Base-by-base conservation (phyloP, 1,140 invertebrate species). In the Drosophila tani region DNA sequence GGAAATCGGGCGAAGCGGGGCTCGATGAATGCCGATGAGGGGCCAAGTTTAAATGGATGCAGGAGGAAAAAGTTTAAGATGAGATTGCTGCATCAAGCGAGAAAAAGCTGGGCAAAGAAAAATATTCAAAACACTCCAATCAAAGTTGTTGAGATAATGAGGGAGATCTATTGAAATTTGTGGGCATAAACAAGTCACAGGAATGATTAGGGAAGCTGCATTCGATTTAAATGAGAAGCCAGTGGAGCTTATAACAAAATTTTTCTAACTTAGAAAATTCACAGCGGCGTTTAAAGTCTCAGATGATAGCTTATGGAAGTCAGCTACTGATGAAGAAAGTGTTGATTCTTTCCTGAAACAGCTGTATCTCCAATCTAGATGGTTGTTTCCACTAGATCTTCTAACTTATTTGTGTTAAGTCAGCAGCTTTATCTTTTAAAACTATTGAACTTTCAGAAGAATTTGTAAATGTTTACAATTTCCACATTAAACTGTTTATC, bases 71-170 rank as follows among this genome's bases (percentile, higher is more conserved):
- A 64, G 47, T 81, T 81, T 55, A 56, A 75, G 64, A 75, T 81
- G 79, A 69, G 71, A 76, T 78, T 81, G 65, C 79, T 81, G 62
- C 75, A 56, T 40, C 68, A 24, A 71, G 49, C 50, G 21, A 32
- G 45, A 43, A 69, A 41, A 56, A n/a, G 38, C 17, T 11, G 19
- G 57, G 9, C 12, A 53, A 38, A 27, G 51, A 32, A 41, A 41
- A 41, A 17, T 41, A 73, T 59, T 41, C 35, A 27, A 69, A 69
- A 68, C 19, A 50, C 51, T 73, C 41, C 69, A 49, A 58, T 58
- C 51, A 47, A 32, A 50, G 45, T 73, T 71, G 19, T 60, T 50
- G 3, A 51, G 68, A 73, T 73, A 73, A 73, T 73, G 74, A 60
- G 64, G 64, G 64, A 32, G 21, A 67, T 64, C 64, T 47, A 67